Evolutionary conservation across 2,888 invertebrate species (phyloP).

Genomic region (Pyrrhosoma nymphula): DNA sequence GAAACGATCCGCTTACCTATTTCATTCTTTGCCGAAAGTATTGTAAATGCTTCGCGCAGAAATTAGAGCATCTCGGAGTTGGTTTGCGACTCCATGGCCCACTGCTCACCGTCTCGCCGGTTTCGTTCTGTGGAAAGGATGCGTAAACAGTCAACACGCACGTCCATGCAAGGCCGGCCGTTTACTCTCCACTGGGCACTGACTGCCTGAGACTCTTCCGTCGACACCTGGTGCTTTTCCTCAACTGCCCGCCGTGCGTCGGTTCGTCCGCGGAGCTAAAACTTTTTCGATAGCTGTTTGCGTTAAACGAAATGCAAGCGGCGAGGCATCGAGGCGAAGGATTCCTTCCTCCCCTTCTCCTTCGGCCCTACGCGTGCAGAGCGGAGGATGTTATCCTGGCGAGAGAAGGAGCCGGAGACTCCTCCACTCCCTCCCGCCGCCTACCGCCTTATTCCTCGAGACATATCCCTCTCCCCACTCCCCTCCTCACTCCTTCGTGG

Average conservation of each 20-base stretch:
- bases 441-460: neutral
- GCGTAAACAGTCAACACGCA: constrained; percentile 40
- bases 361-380: neutral
- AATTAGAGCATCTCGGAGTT: neutral
- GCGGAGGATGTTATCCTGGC: neutral
- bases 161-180: neutral
- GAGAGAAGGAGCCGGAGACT: neutral
- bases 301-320: constrained; percentile 7
- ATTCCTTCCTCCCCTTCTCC: neutral
- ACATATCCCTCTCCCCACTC: neutral
- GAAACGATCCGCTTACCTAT: too few species aligned
- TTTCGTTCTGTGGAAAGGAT: constrained; percentile 2
- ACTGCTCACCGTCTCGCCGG: neutral
- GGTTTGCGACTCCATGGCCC: neutral
- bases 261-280: neutral
- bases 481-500: neutral
- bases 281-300: neutral
- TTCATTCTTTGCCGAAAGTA: neutral
- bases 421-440: neutral
- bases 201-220: constrained; percentile 10
- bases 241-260: neutral
- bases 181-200: constrained; percentile 21
- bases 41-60: neutral
- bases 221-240: constrained; percentile 14
- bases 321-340: neutral